Evolutionary conservation across 1,140 invertebrate species (phyloP).

Genomic region (Dinothrombium tinctorium): DNA sequence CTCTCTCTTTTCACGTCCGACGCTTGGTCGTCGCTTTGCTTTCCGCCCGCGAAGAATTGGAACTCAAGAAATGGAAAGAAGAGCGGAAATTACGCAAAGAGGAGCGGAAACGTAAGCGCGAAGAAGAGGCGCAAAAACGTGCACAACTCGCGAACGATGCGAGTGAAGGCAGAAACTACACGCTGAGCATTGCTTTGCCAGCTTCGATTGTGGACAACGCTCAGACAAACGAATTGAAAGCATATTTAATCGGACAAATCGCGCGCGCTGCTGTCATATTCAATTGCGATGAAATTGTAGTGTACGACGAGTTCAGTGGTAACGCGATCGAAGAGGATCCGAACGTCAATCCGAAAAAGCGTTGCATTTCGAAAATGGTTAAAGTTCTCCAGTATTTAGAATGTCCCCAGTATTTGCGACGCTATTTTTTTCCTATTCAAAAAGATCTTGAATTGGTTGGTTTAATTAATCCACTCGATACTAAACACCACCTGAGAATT

Average conservation of each 20-base stretch:
- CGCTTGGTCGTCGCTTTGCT: too few relatives aligned
- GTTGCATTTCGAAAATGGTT: conserved; percentile 38
- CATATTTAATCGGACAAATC: conserved; percentile 79
- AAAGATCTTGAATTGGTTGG: conserved; percentile 23
- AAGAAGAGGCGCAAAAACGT: too few relatives aligned
- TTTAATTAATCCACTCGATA: conserved; percentile 68
- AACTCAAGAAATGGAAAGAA: too few relatives aligned
- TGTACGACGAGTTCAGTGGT: conserved; percentile 29
- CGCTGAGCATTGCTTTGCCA: conserved; percentile 51
- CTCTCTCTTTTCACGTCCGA: too few relatives aligned
- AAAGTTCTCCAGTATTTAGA: conserved; percentile 81
- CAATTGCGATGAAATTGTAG: conserved; percentile 58
- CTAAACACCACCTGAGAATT: conserved; percentile 67
- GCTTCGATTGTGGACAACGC: conserved; percentile 91
- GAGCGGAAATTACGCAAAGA: too few relatives aligned
- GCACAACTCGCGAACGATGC: too few relatives aligned
- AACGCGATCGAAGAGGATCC: not conserved
- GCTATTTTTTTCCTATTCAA: conserved; percentile 73
- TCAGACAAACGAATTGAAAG: conserved; percentile 56
- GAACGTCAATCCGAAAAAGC: conserved; percentile 27
- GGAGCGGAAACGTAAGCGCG: too few relatives aligned
- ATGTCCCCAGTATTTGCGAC: conserved; percentile 87
- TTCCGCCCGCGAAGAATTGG: too few relatives aligned
- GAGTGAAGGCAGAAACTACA: not conserved
- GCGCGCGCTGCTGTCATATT: conserved; percentile 82